Evolutionary conservation across 2,113 vertebrate genomes (phyloP), one percentile per base, ranked within the genome.

Genomic region (Nannobrachium achirus): DNA sequence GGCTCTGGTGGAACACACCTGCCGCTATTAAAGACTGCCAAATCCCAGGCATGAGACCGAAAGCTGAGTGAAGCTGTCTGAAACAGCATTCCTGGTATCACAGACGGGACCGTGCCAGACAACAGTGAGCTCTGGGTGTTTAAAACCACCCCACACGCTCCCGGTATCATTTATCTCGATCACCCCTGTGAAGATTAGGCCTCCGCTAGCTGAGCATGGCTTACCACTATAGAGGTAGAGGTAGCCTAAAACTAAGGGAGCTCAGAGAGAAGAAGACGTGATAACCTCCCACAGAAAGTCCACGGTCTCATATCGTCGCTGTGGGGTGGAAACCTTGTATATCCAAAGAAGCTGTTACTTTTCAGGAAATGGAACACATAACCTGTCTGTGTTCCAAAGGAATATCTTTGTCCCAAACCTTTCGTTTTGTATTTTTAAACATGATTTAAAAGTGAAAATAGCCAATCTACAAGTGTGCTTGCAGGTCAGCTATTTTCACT

Each of bases 91-190:
- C 73, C 41, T 33, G 42, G 76, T 84, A 90, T 87, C 80, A 75
- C 67, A 84, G 69, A 63, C 55, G 69, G 82, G 88, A 87, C 85
- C 86, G 63, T 20, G 19, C 63, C 19, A 83, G 84, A 82, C 84
- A 89, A 89, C 82, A 83, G 78, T 75, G 80, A 72, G 86, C 83
- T 81, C 79, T 63, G 69, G 77, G 77, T 88, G 89, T 85, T 91
- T 33, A 33, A 88, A 87, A 83, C 79, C 82, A 80, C 59, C 71
- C 68, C 64, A 63, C 76, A 76, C 56, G 59, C 75, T 66, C 83
- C 79, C 90, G 91, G 84, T 74, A 91, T 89, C 91, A 92, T 78
- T 86, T 90, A 91, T 90, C 85, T 82, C 83, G 56, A 84, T 84
- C 83, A 85, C 83, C 76, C 69, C 69, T 52, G 60, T 77, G 74